Evolutionary conservation across 2,888 invertebrate genomes (phyloP), one percentile per base, ranked within the genome.

Genomic region (Tiliacea citrago): DNA sequence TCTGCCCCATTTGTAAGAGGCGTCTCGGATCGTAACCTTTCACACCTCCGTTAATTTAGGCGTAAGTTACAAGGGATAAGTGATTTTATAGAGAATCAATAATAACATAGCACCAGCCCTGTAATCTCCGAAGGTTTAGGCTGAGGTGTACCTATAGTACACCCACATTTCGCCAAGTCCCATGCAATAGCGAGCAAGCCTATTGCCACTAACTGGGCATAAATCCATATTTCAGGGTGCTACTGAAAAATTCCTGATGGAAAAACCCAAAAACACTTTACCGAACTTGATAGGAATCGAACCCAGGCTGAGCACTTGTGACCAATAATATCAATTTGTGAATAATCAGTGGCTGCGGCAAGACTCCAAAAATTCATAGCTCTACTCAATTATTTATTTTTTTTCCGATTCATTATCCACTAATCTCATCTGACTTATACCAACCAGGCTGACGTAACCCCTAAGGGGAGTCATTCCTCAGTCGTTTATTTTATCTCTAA

Each of bases 401-500:
- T 7, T n/a, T 5, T 53, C 6, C 5, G 55, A 29, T 13, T 29
- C 3, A 8, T 29, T 16, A 8, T 29, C 4, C 29, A 29, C 29
- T 18, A 57, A 57, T 1, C 10, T 47, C 49, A 53, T 47, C 21
- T 75, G 18, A 58, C 87, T 90, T 89, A n/a, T 0, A 69, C 90
- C 91, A 87, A 18, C 62, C 58, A 21, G 5, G 66, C n/a, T 55
- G 69, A 81, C 75, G 75, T 74, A 70, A 73, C 83, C 87, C 89
- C 91, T 85, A 77, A 84, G 88, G 91, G 90, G 86, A 88, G 85
- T 90, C 85, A 89, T 92, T 91, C 88, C 86, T 89, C 86, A 89
- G 88, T 90, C 93, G 90, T 92, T 93, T 91, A 91, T 91, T 93
- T 93, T 93, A 93, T 93, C 93, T 92, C 77, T 89, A 90, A 92